Conservation (phyloP, 2,797 vertebrate species). For the Acropternis orthonyx region DNA sequence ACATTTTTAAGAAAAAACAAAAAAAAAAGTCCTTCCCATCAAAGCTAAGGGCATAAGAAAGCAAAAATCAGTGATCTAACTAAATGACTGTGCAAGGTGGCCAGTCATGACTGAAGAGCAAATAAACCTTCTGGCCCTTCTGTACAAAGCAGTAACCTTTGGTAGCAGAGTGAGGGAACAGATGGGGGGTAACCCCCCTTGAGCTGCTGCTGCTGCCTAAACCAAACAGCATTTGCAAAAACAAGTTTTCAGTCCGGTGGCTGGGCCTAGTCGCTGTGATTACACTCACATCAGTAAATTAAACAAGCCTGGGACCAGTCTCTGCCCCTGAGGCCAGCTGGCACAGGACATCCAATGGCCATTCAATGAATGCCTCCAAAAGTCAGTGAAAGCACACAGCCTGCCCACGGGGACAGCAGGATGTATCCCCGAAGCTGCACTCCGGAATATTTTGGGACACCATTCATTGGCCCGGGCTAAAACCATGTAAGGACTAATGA, state of each 20-base stretch:
- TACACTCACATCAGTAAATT: background rate
- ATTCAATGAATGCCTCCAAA: background rate
- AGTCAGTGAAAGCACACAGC: background rate
- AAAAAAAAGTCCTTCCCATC: background rate
- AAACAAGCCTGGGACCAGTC: background rate
- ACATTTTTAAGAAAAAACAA: background rate
- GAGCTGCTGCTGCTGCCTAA: background rate
- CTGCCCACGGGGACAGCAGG: background rate
- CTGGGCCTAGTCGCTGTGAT: background rate
- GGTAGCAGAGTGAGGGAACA: background rate
- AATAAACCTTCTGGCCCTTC: background rate
- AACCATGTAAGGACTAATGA: background rate
- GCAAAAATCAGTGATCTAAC: background rate
- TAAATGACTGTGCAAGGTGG: background rate
- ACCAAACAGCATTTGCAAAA: background rate
- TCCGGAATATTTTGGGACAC: background rate
- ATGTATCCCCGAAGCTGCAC: background rate
- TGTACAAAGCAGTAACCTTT: background rate
- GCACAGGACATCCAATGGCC: background rate
- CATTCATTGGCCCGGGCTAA: background rate
- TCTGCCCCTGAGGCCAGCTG: background rate
- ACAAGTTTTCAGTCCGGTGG: background rate
- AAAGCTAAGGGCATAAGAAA: background rate
- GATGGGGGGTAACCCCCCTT: background rate
- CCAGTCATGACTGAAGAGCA: background rate